These are phyloP conservation scores for Melipona quadrifasciata DNA, from an alignment of 1,140 invertebrate species.

Conservation along the genomic window DNA sequence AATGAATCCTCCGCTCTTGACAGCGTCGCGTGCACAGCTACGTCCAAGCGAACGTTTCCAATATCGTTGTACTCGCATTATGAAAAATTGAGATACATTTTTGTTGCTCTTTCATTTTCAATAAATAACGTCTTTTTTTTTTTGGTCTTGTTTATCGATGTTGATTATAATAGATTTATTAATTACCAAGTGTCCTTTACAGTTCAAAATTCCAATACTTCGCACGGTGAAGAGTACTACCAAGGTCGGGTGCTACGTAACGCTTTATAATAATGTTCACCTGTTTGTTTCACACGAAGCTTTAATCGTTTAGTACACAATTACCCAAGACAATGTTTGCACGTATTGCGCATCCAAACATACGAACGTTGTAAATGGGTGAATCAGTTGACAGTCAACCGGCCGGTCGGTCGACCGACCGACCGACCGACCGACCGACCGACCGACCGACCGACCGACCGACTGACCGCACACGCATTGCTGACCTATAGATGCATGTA, in stretches of 20 bases:
- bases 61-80: neutral
- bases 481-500: conserved; percentile 47
- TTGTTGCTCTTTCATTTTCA: neutral
- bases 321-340: conserved; percentile 30
- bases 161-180: neutral
- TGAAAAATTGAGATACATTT: neutral
- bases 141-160: neutral
- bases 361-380: conserved; percentile 51
- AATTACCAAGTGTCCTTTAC: neutral
- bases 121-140: neutral
- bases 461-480: conserved; percentile 65
- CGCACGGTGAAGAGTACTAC: neutral
- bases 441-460: conserved; percentile 74
- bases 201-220: too few relatives aligned
- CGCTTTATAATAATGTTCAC: neutral
- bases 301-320: conserved; percentile 19
- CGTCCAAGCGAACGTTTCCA: neutral
- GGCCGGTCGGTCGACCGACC: conserved; percentile 69
- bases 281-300: conserved; percentile 12
- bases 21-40: neutral
- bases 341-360: neutral
- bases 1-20: neutral
- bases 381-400: conserved; percentile 59
- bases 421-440: conserved; percentile 74
- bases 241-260: neutral